A percentile compares a stretch with the other conserved stretches of the same genome.
Evolutionary conservation across 2,888 invertebrate species (phyloP).

Genomic region (Yponomeuta evonymella): DNA sequence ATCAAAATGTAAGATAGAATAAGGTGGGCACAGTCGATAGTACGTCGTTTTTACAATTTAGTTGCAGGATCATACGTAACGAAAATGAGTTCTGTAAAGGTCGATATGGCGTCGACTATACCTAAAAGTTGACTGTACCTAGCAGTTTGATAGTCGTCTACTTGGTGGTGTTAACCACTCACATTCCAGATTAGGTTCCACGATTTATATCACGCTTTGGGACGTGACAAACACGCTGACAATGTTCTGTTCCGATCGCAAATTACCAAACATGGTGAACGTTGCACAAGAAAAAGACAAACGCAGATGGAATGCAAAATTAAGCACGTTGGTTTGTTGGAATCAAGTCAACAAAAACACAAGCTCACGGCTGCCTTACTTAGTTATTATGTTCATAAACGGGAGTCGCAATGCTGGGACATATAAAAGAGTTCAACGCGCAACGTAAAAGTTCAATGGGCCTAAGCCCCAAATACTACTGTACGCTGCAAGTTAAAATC

Average conservation of each 20-base stretch:
- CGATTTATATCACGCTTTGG: neutral
- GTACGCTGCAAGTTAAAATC: too few species aligned
- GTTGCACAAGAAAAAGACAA: neutral
- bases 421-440: neutral
- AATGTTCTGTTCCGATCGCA: neutral
- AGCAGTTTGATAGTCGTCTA: neutral
- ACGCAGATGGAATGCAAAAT: neutral
- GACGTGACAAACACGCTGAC: neutral
- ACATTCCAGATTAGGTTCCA: neutral
- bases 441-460: neutral
- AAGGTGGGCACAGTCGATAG: too few species aligned
- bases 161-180: too few species aligned
- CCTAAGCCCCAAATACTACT: too few species aligned
- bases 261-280: neutral
- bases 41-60: too few species aligned
- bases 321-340: neutral
- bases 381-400: neutral
- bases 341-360: too few species aligned
- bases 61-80: too few species aligned
- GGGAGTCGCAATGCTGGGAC: neutral
- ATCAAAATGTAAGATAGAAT: too few species aligned
- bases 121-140: too few species aligned
- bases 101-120: too few species aligned
- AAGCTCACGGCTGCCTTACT: neutral
- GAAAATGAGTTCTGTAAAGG: too few species aligned